Conservation (phyloP, 2,797 vertebrate species). For the Mormyrus proboscirostris region DNA sequence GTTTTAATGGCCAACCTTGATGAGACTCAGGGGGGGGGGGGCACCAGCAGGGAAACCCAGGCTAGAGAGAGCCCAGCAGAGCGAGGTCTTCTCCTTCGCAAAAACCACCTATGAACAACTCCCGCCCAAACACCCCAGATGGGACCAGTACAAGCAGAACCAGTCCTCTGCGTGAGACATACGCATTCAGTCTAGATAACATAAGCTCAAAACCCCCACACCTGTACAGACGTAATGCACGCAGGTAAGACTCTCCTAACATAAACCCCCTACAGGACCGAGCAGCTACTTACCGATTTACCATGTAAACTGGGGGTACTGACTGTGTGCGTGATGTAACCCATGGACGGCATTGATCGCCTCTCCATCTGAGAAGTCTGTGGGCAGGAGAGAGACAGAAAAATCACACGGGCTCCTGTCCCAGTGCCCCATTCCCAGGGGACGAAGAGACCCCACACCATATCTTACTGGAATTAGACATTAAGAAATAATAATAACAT, state of each 20-base stretch:
- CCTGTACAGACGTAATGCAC: background rate
- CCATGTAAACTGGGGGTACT: conserved; percentile 91
- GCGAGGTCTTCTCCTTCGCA: background rate
- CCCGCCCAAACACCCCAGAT: background rate
- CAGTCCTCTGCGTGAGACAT: background rate
- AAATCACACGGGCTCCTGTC: background rate
- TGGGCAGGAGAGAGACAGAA: background rate
- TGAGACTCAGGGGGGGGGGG: background rate
- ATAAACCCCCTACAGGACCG: background rate
- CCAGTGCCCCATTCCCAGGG: background rate
- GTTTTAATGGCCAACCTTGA: background rate
- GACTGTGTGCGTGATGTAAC: conserved; percentile 93
- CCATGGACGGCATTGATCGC: conserved; percentile 78
- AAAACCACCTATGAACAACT: background rate
- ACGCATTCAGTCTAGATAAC: background rate
- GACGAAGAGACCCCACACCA: background rate
- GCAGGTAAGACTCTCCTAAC: background rate
- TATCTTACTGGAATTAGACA: background rate
- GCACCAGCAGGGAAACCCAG: background rate
- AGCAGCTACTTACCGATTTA: conserved; percentile 75
- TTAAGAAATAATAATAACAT: background rate
- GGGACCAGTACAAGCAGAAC: background rate
- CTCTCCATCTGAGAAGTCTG: conserved; percentile 57
- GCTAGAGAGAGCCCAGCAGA: background rate
- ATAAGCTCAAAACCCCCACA: background rate